phyloP scores from a whole-genome alignment of 2,113 vertebrate genomes.

The cattle (Bos taurus) region ARS-UCD2.0 NC_037347.1:34890501-34891000 shows the following conservation, averaged over 20 bases:
- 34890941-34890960: conserved; percentile 29
- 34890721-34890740: not conserved
- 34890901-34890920: not conserved
- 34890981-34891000: not conserved
- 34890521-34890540: not conserved
- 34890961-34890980: not conserved
- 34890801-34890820: conserved; percentile 67
- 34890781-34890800: conserved; percentile 52
- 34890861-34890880: conserved; percentile 57
- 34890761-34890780: not conserved
- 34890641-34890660: not conserved
- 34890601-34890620: not conserved
- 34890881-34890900: conserved; percentile 36
- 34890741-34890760: not conserved
- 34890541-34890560: not conserved
- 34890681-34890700: not conserved
- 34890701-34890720: not conserved
- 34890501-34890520: not conserved
- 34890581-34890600: not conserved
- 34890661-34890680: not conserved
- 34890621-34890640: not conserved
- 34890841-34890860: conserved; percentile 75
- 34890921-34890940: conserved; percentile 2
- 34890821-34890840: conserved; percentile 68
- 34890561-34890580: not conserved